A percentile compares a stretch with the other conserved stretches of the same genome.
Conservation (phyloP, 1,140 invertebrate species). For the Kradibia gibbosae region DNA sequence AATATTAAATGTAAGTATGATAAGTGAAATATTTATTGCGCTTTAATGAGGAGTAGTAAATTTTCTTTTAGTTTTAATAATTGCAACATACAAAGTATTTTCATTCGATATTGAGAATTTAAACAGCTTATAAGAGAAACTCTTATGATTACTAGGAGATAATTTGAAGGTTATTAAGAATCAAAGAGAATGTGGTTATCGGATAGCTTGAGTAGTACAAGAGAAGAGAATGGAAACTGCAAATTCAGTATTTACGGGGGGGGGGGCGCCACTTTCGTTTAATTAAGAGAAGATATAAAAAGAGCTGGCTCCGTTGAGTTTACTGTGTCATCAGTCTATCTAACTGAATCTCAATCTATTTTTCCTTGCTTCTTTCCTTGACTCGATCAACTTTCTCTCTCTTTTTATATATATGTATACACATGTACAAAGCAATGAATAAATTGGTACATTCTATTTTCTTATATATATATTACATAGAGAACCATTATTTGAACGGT, state of each 20-base stretch:
- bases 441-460: too few relatives aligned
- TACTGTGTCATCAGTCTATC: constrained; percentile 71
- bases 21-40: background rate
- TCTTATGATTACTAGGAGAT: background rate
- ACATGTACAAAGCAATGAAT: too few relatives aligned
- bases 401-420: too few relatives aligned
- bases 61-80: background rate
- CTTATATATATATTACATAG: too few relatives aligned
- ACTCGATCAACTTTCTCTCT: background rate
- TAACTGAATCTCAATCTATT: constrained; percentile 18
- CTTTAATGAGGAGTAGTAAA: background rate
- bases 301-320: constrained; percentile 63
- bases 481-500: too few relatives aligned
- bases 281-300: constrained; percentile 24
- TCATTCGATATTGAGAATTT: background rate
- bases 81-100: background rate
- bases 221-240: background rate
- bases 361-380: background rate
- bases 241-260: constrained; percentile 54
- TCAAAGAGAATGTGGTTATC: background rate
- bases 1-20: background rate
- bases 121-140: background rate
- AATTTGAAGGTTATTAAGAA: background rate
- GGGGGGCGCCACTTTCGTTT: constrained; percentile 61
- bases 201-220: background rate